Conservation (phyloP, 2,797 vertebrate genomes). For the Melopsittacus undulatus region DNA sequence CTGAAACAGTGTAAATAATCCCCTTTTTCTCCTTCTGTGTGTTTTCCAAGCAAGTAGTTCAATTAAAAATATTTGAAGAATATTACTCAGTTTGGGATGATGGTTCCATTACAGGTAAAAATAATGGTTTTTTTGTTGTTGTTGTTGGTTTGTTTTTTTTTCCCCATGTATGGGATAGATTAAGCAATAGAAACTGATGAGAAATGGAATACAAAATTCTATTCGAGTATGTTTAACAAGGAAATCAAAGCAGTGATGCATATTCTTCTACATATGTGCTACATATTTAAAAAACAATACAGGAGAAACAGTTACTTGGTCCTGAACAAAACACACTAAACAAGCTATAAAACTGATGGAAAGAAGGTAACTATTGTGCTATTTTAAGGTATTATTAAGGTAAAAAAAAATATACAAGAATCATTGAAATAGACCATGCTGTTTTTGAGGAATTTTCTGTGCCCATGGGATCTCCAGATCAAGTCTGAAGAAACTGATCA, state of each 20-base stretch:
- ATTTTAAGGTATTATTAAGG: neutral
- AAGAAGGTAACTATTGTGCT: neutral
- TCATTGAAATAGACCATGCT: fast-evolving
- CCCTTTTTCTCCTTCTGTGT: neutral
- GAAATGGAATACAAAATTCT: neutral
- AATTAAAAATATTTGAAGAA: neutral
- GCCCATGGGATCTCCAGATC: neutral
- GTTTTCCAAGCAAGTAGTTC: neutral
- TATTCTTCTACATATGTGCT: neutral
- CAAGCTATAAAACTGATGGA: neutral
- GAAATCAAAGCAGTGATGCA: neutral
- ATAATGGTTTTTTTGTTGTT: no score
- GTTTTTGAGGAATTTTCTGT: neutral
- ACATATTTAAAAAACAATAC: neutral
- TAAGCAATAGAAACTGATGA: neutral
- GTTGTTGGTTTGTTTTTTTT: neutral
- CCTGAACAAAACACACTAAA: neutral
- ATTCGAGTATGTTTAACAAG: neutral
- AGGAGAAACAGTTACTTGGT: neutral
- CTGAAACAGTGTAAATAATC: neutral
- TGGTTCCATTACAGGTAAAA: neutral
- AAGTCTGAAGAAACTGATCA: neutral
- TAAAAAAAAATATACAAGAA: neutral
- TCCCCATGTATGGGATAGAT: neutral
- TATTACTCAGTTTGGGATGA: neutral